Percentiles rank a stretch among this genome's conserved stretches.
phyloP scores from a whole-genome alignment of 1,140 invertebrate species.

The Gryon sp. region DNA sequence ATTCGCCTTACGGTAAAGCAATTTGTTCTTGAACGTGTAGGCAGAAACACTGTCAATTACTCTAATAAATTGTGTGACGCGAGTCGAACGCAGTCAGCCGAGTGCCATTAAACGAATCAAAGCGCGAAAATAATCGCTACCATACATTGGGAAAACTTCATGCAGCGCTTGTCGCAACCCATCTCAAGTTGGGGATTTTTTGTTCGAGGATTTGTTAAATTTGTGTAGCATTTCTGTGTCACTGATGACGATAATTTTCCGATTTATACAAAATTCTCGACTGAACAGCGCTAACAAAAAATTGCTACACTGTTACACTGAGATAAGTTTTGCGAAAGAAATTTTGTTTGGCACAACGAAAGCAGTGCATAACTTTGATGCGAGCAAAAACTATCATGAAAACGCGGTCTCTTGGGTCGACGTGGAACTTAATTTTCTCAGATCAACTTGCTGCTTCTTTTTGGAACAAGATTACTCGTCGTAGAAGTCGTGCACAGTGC shows the following conservation, averaged over 20 bases:
- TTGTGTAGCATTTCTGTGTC: constrained; percentile 14
- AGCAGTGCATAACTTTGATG: constrained; percentile 35
- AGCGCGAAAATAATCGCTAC: constrained; percentile 14
- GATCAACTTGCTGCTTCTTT: constrained; percentile 43
- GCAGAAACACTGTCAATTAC: constrained; percentile 41
- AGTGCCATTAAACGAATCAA: constrained; percentile 19
- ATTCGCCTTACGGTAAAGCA: constrained; percentile 4
- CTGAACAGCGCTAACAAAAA: too few species aligned
- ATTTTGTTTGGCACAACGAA: constrained; percentile 20
- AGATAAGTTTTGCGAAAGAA: too few species aligned
- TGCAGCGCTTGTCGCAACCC: too few species aligned
- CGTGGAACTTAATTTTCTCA: constrained; percentile 53
- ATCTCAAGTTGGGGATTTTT: too few species aligned
- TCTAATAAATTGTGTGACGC: constrained; percentile 25
- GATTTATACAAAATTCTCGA: too few species aligned
- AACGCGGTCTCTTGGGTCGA: constrained; percentile 47
- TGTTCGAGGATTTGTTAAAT: constrained; percentile 14
- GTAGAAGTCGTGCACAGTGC: constrained; percentile 24
- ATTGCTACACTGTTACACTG: too few species aligned
- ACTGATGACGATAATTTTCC: constrained; percentile 12
- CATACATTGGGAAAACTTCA: too few species aligned
- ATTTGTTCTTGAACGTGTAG: neutral
- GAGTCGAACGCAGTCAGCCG: constrained; percentile 12
- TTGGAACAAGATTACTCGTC: constrained; percentile 50
- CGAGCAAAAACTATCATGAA: constrained; percentile 50